phyloP scores from a whole-genome alignment of 1,140 invertebrate species.

The Ganaspis sp. region DNA sequence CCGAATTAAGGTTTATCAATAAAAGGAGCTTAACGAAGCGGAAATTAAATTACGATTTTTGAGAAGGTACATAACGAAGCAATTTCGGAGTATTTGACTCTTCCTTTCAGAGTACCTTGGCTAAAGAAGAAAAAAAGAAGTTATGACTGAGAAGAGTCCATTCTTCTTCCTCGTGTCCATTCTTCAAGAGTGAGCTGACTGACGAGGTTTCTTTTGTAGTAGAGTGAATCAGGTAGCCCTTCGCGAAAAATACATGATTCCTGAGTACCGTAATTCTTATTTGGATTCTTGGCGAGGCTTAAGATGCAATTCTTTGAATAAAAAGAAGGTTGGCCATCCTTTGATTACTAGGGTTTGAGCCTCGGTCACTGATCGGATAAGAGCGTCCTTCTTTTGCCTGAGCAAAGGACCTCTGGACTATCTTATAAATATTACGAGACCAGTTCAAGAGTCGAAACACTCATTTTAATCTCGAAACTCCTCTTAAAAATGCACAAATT shows the following conservation, averaged over 20 bases:
- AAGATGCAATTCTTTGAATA: neutral
- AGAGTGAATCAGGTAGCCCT: constrained; percentile 23
- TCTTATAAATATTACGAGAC: constrained; percentile 26
- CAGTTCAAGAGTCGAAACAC: neutral
- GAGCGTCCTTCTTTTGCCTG: neutral
- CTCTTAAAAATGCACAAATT: neutral
- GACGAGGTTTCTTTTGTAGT: constrained; percentile 22
- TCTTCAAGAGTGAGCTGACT: constrained; percentile 10
- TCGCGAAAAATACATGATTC: neutral
- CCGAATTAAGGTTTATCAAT: too few relatives aligned
- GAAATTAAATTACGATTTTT: neutral
- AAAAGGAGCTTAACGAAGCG: neutral
- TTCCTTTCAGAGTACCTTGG: neutral
- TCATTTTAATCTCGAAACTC: neutral
- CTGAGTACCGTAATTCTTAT: constrained; percentile 43
- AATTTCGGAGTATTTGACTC: neutral
- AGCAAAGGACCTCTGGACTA: neutral
- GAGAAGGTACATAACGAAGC: neutral
- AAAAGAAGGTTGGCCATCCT: constrained; percentile 2
- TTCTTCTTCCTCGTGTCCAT: constrained; percentile 24
- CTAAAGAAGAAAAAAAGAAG: constrained; percentile 2
- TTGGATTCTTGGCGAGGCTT: constrained; percentile 26
- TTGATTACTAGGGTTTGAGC: neutral
- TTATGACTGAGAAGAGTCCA: constrained; percentile 1
- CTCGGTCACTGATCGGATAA: constrained; percentile 6